Conservation (phyloP, 2,113 vertebrate species). For the Hydropotes inermis region DNA sequence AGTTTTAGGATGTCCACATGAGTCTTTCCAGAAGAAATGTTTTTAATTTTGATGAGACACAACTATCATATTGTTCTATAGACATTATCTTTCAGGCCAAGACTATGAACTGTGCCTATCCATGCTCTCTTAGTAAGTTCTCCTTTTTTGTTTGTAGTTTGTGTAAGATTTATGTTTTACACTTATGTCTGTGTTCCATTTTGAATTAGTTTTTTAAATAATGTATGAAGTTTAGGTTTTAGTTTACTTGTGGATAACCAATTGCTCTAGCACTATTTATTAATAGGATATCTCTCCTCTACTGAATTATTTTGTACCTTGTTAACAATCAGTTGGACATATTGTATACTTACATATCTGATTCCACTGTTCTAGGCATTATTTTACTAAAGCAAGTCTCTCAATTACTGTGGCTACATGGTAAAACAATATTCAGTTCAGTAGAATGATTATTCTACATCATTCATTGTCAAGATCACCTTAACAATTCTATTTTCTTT, state of each 20-base stretch:
- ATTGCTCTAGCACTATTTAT: not conserved
- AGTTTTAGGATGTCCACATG: not conserved
- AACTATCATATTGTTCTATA: not conserved
- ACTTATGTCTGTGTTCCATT: not conserved
- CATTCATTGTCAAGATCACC: not conserved
- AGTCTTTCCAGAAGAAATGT: not conserved
- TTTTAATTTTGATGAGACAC: not conserved
- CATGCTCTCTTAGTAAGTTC: not conserved
- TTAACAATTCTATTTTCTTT: not conserved
- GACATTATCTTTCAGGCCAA: not conserved
- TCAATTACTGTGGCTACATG: not conserved
- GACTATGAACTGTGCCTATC: not conserved
- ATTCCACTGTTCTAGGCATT: not conserved
- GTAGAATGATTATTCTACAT: not conserved
- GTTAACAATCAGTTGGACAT: not conserved
- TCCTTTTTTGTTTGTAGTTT: not conserved
- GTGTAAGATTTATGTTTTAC: not conserved
- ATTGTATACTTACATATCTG: not conserved
- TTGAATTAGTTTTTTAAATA: not conserved
- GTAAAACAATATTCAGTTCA: not conserved
- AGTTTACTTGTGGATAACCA: not conserved
- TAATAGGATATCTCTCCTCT: not conserved
- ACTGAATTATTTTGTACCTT: not conserved
- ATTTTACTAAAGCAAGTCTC: not conserved
- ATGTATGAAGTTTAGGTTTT: not conserved